Conservation (phyloP, 2,888 invertebrate genomes). For the Limenitis arthemis region DNA sequence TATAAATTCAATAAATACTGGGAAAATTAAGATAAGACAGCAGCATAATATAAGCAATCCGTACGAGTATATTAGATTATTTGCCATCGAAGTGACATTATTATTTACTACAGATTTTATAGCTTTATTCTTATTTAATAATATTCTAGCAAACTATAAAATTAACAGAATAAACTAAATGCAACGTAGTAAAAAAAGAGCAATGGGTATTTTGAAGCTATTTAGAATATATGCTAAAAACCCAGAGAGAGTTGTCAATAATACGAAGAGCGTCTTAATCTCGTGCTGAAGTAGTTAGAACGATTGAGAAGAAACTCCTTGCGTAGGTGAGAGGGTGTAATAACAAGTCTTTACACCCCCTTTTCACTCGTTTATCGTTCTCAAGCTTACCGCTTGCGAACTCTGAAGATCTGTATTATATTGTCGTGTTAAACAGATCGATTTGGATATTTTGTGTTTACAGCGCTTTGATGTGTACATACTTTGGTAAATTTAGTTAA, state of each 20-base stretch:
- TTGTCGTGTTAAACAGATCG: conserved; percentile 54
- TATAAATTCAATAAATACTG: conserved; percentile 62
- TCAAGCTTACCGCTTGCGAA: conserved; percentile 53
- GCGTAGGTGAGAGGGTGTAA: conserved; percentile 69
- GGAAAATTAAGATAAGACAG: conserved; percentile 68
- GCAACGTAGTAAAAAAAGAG: conserved; percentile 38
- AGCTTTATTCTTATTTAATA: neutral
- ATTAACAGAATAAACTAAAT: conserved; percentile 24
- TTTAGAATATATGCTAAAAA: conserved; percentile 41
- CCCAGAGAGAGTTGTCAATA: conserved; percentile 54
- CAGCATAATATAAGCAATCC: conserved; percentile 69
- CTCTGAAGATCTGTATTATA: conserved; percentile 64
- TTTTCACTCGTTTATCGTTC: conserved; percentile 44
- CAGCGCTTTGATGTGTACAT: neutral
- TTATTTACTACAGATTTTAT: no score
- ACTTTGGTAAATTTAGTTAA: neutral
- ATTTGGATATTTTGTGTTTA: conserved; percentile 47
- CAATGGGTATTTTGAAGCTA: conserved; percentile 39
- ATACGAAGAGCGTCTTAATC: conserved; percentile 63
- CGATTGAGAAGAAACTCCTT: conserved; percentile 53
- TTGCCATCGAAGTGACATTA: no score
- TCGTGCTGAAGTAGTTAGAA: conserved; percentile 47
- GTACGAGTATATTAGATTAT: no score
- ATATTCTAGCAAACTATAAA: neutral
- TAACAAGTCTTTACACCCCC: conserved; percentile 56